These are phyloP conservation scores for Pongo pygmaeus DNA, from an alignment of 2,113 vertebrate genomes.

Conservation along the genomic window DNA sequence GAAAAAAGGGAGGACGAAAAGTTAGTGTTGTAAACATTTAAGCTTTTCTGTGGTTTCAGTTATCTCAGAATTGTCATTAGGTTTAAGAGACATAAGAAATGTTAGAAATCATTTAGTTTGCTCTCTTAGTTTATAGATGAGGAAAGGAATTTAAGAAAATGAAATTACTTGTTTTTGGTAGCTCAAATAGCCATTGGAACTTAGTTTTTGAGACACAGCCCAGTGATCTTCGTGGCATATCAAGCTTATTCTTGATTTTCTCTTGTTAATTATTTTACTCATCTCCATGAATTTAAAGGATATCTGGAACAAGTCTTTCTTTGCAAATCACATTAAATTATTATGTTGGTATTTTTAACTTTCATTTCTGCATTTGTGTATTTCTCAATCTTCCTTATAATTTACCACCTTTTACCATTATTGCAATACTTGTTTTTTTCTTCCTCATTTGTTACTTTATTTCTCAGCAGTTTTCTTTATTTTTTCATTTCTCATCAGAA, in stretches of 20 bases:
- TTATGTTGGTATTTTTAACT: conserved; percentile 13
- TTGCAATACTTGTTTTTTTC: not conserved
- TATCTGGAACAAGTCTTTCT: not conserved
- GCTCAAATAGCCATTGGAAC: not conserved
- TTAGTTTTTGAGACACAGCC: not conserved
- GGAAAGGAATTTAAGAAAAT: not conserved
- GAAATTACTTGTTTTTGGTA: not conserved
- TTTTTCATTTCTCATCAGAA: not conserved
- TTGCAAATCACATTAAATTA: not conserved
- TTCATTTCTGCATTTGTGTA: not conserved
- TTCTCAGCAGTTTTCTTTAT: not conserved
- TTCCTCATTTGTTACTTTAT: not conserved
- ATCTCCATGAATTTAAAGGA: not conserved
- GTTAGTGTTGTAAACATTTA: not conserved
- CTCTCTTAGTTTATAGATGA: not conserved
- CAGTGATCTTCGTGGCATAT: not conserved
- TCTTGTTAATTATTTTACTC: conserved; percentile 22
- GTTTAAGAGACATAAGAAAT: not conserved
- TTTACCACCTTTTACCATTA: not conserved
- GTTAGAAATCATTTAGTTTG: not conserved
- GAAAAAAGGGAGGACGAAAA: not conserved
- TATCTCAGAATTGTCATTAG: conserved; percentile 13
- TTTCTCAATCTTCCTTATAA: conserved; percentile 1
- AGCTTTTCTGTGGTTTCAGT: not conserved
- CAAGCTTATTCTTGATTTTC: not conserved